Base-by-base conservation (phyloP, 2,888 invertebrate species). In the Cenopis cana region DNA sequence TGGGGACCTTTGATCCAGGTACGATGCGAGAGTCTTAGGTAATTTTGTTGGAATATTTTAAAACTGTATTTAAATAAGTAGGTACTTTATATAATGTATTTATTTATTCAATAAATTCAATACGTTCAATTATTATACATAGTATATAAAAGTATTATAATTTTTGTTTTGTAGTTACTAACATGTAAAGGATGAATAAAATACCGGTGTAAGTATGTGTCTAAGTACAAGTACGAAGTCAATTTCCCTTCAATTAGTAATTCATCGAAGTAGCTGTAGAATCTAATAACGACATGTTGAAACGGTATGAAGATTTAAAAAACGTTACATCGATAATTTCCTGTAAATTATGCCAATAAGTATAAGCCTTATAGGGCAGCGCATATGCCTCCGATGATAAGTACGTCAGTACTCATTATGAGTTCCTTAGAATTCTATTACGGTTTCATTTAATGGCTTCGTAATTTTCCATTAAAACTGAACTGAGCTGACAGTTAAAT, bases 331-430 rank as follows among this genome's bases (percentile, higher is more conserved):
- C 50, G 0, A 50, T 61, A 11, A 55, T 55, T 55, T 55, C 61
- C 49, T 50, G 49, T 17, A 33, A 61, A 33, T 61, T 62, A 29
- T 24, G 33, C 38, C 24, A 18, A 41, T 59, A 20, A 50, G 12
- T 52, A 41, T 65, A 59, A 59, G 52, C 64, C 54, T 64, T 64
- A 54, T 54, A 64, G n/a, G 64, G 36, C 33, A 12, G 33, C 20
- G 17, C 60, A 61, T 64, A 36, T 52, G 18, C 50, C 52, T 49
- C n/a, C n/a, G 61, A 61, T 33, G 17, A 62, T 69, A n/a, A n/a
- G n/a, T n/a, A 38, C 57, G 69, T 69, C 69, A 69, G 36, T n/a
- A 33, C 18, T 69, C 56, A 69, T 69, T 59, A 69, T 33, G 38
- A 50, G 64, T 64, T 64, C 36, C 64, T 41, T 59, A 64, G 55